These are phyloP conservation scores for Orestias chungarensis DNA, from an alignment of 2,797 vertebrate genomes.

Conservation along the genomic window DNA sequence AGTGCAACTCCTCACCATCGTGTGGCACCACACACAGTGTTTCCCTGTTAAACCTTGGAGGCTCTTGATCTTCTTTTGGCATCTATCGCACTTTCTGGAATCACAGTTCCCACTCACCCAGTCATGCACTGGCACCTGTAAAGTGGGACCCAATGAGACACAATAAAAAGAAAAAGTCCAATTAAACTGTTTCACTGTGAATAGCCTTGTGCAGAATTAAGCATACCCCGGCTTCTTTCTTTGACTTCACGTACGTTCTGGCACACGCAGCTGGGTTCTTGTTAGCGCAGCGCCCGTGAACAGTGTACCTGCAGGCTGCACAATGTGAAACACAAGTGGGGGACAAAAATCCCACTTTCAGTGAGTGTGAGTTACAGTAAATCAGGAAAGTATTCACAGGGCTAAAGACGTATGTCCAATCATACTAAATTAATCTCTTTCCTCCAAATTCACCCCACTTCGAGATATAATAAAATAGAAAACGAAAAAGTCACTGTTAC, in stretches of 20 bases:
- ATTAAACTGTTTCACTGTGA: constrained; percentile 12
- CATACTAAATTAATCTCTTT: too few species aligned
- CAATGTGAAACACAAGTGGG: constrained; percentile 5
- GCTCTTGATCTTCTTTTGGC: constrained; percentile 93
- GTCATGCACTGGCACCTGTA: constrained; percentile 85
- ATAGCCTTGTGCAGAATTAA: constrained; percentile 25
- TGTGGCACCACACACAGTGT: constrained; percentile 93
- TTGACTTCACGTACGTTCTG: constrained; percentile 93
- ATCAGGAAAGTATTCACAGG: too few species aligned
- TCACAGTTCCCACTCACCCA: constrained; percentile 93
- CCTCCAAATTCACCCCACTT: too few species aligned
- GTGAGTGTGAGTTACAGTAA: neutral
- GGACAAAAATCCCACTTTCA: neutral
- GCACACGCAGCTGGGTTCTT: constrained; percentile 86
- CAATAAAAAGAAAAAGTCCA: constrained; percentile 6
- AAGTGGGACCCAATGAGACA: constrained; percentile 33
- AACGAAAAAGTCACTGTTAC: too few species aligned
- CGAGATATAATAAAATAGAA: too few species aligned
- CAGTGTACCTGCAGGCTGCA: constrained; percentile 90
- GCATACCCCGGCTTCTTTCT: constrained; percentile 89
- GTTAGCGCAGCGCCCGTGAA: constrained; percentile 91
- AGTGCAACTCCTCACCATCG: constrained; percentile 79
- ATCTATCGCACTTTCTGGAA: constrained; percentile 86
- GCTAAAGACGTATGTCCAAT: too few species aligned
- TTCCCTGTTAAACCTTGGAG: constrained; percentile 88